Evolutionary conservation across 1,140 invertebrate species (phyloP), one percentile per base, ranked within the genome.

Genomic region (Penaeus chinensis): DNA sequence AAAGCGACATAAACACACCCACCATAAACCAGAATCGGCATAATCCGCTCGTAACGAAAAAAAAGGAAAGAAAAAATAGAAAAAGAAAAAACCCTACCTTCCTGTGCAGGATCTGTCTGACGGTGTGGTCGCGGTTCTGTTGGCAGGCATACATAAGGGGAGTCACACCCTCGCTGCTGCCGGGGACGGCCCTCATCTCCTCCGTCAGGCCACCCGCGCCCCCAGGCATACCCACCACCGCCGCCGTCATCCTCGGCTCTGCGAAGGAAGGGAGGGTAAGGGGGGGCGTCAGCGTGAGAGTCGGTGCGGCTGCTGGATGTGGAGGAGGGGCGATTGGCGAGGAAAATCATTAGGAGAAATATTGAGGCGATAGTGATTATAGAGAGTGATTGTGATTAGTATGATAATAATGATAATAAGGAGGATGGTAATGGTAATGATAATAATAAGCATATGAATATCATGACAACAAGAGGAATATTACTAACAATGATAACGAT

Each of bases 61-160:
- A 16, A 54, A 1, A 16, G 2, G 18, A 42, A 20, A 20, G 60
- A 27, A 10, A 19, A 16, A 7, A 79, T 2, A 42, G 19, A 37
- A 60, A 18, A 78, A 0, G 11, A 20, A 60, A 79, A 60, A 42
- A 18, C 22, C 77, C 47, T 88, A 93, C 93, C 91, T 93, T 92
- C 90, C 91, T 91, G 22, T 91, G 88, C 22, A 93, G 90, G 16
- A 93, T 91, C 63, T 87, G 89, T 65, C 91, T 89, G n/a, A 93
- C 92, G 84, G 92, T 91, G 74, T 91, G 89, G 47, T 90, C 94
- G 94, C 92, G 90, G 22, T 92, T 92, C 92, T 97, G 96, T 92
- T 97, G 96, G 91, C 96, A 97, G 90, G 96, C 96, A 92, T 97
- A 96, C 96, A 98, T 97, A 91, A 98, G 94, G 82, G 95, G 94